A percentile compares a stretch with the other conserved stretches of the same genome.
Conservation (phyloP, 2,113 vertebrate genomes). For the Ammospiza caudacuta region DNA sequence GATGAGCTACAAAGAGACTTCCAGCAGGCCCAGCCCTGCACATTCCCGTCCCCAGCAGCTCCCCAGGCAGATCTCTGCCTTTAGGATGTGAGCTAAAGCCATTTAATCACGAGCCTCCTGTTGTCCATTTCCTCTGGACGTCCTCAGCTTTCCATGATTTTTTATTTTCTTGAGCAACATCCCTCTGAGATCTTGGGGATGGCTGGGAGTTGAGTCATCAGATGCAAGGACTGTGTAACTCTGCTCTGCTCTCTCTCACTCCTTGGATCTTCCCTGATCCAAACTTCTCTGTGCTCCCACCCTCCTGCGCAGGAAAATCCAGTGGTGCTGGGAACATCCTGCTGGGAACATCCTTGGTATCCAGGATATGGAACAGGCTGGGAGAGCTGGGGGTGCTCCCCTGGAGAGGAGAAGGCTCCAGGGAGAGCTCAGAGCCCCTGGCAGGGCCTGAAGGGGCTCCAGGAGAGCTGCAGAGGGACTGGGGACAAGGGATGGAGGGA, state of each 20-base stretch:
- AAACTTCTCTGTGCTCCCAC: not conserved
- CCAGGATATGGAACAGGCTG: not conserved
- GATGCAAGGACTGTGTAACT: not conserved
- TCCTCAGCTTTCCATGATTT: not conserved
- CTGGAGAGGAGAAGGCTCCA: not conserved
- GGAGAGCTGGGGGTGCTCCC: fast-evolving
- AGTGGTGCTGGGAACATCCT: not conserved
- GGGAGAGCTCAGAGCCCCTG: not conserved
- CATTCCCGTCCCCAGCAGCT: not conserved
- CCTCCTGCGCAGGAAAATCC: not conserved
- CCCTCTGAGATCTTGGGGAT: not conserved
- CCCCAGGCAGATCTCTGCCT: not conserved
- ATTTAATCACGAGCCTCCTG: not conserved
- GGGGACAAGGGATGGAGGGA: not conserved
- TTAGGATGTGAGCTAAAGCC: not conserved
- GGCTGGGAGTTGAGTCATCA: not conserved
- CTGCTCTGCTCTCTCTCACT: not conserved
- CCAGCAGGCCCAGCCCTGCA: not conserved
- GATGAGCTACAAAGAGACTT: not conserved
- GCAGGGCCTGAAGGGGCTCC: not conserved
- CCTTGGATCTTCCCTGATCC: fast-evolving
- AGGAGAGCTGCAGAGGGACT: not conserved
- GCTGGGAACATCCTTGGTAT: not conserved
- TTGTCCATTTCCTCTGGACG: not conserved
- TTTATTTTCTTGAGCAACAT: not conserved